Conservation (phyloP, 2,888 invertebrate species). For the Caenorhabditis sulstoni region DNA sequence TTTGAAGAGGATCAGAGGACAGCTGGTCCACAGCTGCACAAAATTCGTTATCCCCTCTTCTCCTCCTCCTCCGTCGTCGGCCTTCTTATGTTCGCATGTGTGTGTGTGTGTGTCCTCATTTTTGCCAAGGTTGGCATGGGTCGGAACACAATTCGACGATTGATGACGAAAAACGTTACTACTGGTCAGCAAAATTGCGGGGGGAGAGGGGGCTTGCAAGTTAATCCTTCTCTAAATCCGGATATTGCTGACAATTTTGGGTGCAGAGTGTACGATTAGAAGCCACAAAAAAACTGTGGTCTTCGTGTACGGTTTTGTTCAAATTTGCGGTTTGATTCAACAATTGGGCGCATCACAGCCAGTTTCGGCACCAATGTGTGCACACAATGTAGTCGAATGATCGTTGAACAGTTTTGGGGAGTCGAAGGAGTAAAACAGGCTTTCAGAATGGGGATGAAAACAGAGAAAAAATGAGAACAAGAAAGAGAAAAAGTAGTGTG, state of each 20-base stretch:
- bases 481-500: slow-evolving; percentile 5
- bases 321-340: slow-evolving; percentile 9
- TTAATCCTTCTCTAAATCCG: slow-evolving; percentile 29
- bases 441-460: not conserved
- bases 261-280: not conserved
- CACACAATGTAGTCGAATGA: slow-evolving; percentile 37
- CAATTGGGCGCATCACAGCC: slow-evolving; percentile 21
- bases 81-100: not conserved
- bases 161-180: slow-evolving; percentile 22
- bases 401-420: slow-evolving; percentile 35
- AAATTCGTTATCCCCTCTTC: slow-evolving; percentile 26
- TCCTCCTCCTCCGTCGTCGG: slow-evolving; percentile 6
- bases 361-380: slow-evolving; percentile 36
- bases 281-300: not conserved
- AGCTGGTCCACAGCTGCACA: slow-evolving; percentile 58
- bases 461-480: not conserved
- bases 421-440: not conserved
- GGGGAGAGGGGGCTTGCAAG: slow-evolving; percentile 33
- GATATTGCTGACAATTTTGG: slow-evolving; percentile 32
- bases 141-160: slow-evolving; percentile 1
- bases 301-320: slow-evolving; percentile 6
- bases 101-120: slow-evolving; percentile 13
- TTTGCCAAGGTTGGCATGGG: slow-evolving; percentile 24
- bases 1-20: slow-evolving; percentile 26
- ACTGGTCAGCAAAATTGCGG: slow-evolving; percentile 23